A percentile compares a stretch with the other conserved stretches of the same genome.
phyloP scores from a whole-genome alignment of 2,888 invertebrate species.

The Perdita meconis region DNA sequence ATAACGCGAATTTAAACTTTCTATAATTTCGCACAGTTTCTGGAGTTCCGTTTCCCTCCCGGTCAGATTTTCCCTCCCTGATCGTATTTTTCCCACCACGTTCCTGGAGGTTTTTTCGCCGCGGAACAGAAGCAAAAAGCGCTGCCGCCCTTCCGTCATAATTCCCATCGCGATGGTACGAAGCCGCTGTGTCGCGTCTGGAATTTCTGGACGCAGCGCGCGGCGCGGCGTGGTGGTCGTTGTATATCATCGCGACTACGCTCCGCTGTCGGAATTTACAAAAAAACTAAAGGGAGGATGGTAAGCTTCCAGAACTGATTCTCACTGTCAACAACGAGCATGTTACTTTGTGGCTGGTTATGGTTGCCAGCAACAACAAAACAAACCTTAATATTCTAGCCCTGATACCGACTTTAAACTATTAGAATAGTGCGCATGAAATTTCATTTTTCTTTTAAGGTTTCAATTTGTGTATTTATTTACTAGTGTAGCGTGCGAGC shows the following conservation, averaged over 20 bases:
- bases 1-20: neutral
- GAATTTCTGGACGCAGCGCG: conserved; percentile 65
- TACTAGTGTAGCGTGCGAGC: too few species aligned
- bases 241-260: conserved; percentile 61
- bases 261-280: conserved; percentile 57
- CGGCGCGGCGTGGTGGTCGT: too few species aligned
- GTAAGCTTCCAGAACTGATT: conserved; percentile 22
- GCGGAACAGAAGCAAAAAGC: conserved; percentile 31
- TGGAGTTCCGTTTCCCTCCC: neutral
- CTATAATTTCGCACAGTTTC: neutral
- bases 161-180: conserved; percentile 62
- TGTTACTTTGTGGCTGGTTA: neutral
- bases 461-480: too few species aligned
- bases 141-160: conserved; percentile 68
- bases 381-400: too few species aligned
- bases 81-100: neutral
- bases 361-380: conserved; percentile 2
- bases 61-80: neutral
- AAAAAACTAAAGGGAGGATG: conserved; percentile 38
- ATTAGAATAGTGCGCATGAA: too few species aligned
- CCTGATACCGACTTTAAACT: too few species aligned
- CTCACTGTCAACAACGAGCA: neutral
- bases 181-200: conserved; percentile 61
- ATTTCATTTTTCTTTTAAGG: too few species aligned
- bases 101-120: conserved; percentile 29